Percentiles rank a stretch among this genome's conserved stretches.
These are phyloP conservation scores for Siniperca chuatsi DNA, from an alignment of 2,113 vertebrate genomes.

Conservation along the genomic window DNA sequence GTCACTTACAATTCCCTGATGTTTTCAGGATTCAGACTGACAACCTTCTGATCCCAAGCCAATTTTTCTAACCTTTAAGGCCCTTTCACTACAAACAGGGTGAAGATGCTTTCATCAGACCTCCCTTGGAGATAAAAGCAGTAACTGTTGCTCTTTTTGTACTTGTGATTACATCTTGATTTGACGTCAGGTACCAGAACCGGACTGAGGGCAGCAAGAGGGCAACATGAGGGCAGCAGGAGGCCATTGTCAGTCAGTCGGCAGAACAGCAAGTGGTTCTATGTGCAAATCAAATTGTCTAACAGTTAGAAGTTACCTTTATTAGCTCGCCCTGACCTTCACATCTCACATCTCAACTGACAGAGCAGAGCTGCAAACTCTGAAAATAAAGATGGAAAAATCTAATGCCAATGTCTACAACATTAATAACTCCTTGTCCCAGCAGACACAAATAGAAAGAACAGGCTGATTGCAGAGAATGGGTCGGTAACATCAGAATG, in stretches of 20 bases:
- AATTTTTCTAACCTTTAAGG: conserved; percentile 10
- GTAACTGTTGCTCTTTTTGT: conserved; percentile 35
- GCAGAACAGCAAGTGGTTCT: conserved; percentile 4
- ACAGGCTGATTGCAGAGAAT: conserved; percentile 57
- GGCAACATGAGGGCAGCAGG: neutral
- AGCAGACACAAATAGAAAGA: conserved; percentile 63
- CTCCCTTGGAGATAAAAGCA: conserved; percentile 31
- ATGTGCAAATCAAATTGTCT: conserved; percentile 21
- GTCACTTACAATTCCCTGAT: neutral
- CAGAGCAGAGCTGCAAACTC: conserved; percentile 4
- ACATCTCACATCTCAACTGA: conserved; percentile 14
- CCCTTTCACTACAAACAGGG: conserved; percentile 25
- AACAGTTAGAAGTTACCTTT: conserved; percentile 37
- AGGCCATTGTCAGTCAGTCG: conserved; percentile 11
- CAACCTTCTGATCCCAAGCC: conserved; percentile 10
- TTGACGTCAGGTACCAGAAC: conserved; percentile 18
- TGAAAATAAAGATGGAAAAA: conserved; percentile 55
- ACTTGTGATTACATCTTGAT: conserved; percentile 47
- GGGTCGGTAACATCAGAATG: conserved; percentile 62
- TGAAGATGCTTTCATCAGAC: conserved; percentile 32
- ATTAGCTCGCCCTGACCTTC: conserved; percentile 59
- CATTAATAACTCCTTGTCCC: conserved; percentile 63
- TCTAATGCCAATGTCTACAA: conserved; percentile 46
- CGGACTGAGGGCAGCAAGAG: neutral
- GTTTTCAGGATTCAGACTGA: conserved; percentile 12